Conservation (phyloP, 2,113 vertebrate species). For the Podarcis raffonei region DNA sequence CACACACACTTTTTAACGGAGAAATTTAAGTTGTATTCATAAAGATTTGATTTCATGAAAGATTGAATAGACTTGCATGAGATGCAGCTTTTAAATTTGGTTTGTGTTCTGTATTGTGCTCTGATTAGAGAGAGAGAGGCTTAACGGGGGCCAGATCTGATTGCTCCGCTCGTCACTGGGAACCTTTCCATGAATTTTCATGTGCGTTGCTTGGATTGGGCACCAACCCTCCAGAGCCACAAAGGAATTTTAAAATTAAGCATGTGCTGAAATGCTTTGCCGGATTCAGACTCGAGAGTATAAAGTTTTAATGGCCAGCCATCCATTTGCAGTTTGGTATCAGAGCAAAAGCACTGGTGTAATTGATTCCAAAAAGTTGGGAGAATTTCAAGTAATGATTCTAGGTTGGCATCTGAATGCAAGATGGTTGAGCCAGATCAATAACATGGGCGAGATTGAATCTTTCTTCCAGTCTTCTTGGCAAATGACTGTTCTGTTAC, state of each 20-base stretch:
- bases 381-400: background rate
- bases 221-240: background rate
- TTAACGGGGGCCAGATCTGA: conserved; percentile 19
- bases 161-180: background rate
- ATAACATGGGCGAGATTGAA: background rate
- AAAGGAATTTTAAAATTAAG: conserved; percentile 18
- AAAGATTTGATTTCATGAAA: conserved; percentile 31
- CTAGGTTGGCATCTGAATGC: conserved; percentile 1
- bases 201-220: background rate
- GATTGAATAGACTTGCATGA: background rate
- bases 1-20: background rate
- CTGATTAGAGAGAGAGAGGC: conserved; percentile 6
- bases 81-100: background rate
- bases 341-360: background rate
- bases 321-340: background rate
- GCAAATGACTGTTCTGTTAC: background rate
- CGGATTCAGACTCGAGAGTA: background rate
- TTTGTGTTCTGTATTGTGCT: conserved; percentile 3
- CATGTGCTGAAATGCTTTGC: background rate
- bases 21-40: background rate
- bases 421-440: conserved; percentile 23
- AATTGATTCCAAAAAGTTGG: background rate
- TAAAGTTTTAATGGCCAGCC: background rate
- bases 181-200: conserved; percentile 20
- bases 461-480: conserved; percentile 23